Evolutionary conservation across 2,888 invertebrate genomes (phyloP).

Genomic region (Pristionchus maxplancki): DNA sequence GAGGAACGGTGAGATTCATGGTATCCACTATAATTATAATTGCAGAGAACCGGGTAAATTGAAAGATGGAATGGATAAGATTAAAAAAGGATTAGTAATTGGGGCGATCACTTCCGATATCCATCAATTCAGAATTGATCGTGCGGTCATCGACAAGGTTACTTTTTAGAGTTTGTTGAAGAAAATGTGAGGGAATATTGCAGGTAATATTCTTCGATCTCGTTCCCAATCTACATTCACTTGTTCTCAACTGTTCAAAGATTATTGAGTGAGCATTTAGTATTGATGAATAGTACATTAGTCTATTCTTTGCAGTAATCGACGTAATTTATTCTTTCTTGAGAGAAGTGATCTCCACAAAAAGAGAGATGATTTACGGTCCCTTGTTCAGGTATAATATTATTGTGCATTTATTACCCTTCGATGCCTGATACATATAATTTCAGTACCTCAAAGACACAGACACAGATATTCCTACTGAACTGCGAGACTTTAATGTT

Average conservation of each 20-base stretch:
- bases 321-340: neutral
- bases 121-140: neutral
- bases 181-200: neutral
- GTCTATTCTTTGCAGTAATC: neutral
- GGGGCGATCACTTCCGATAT: neutral
- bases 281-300: neutral
- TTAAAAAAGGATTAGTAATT: neutral
- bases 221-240: neutral
- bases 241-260: constrained; percentile 34
- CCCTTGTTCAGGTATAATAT: neutral
- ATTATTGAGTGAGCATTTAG: neutral
- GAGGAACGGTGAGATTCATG: neutral
- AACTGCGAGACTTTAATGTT: neutral
- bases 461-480: neutral
- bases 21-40: no score
- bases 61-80: neutral
- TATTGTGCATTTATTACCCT: neutral
- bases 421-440: neutral
- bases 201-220: constrained; percentile 32
- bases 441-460: constrained; percentile 42
- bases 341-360: neutral
- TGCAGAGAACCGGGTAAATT: no score
- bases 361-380: neutral
- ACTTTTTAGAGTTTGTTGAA: no score
- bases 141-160: neutral